A percentile compares a stretch with the other conserved stretches of the same genome.
These are phyloP conservation scores for Amphiura filiformis DNA, from an alignment of 35 echinoderm and acorn worm genomes.

Conservation along the genomic window DNA sequence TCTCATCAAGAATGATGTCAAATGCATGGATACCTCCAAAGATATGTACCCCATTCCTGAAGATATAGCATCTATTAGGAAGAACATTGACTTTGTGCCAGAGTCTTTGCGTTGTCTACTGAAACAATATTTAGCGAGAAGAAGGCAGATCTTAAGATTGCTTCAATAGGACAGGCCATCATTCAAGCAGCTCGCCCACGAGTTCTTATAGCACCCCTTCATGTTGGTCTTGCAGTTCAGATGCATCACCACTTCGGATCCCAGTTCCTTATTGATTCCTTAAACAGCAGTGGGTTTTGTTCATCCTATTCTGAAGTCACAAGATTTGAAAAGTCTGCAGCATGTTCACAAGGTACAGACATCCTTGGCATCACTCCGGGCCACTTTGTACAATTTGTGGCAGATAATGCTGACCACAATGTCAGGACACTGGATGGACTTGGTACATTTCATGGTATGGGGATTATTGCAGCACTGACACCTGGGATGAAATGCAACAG, in stretches of 20 bases:
- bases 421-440: constrained; percentile 51
- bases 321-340: constrained; percentile 44
- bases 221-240: constrained; percentile 60
- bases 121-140: neutral
- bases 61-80: neutral
- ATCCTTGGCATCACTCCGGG: neutral
- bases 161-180: constrained; percentile 54
- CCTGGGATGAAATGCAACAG: neutral
- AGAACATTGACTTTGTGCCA: neutral
- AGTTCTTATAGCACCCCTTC: constrained; percentile 51
- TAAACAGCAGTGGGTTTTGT: constrained; percentile 17
- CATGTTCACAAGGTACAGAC: constrained; percentile 32
- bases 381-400: constrained; percentile 38
- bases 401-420: constrained; percentile 75
- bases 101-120: neutral
- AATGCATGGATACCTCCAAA: neutral
- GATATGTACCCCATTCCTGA: neutral
- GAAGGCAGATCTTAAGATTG: neutral
- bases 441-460: constrained; percentile 33
- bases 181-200: constrained; percentile 56
- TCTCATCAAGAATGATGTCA: constrained; percentile 46
- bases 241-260: constrained; percentile 61
- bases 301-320: constrained; percentile 34
- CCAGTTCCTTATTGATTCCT: constrained; percentile 54
- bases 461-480: constrained; percentile 35